These are phyloP conservation scores for Cataglyphis hispanica DNA, from an alignment of 1,140 invertebrate species.

Conservation along the genomic window DNA sequence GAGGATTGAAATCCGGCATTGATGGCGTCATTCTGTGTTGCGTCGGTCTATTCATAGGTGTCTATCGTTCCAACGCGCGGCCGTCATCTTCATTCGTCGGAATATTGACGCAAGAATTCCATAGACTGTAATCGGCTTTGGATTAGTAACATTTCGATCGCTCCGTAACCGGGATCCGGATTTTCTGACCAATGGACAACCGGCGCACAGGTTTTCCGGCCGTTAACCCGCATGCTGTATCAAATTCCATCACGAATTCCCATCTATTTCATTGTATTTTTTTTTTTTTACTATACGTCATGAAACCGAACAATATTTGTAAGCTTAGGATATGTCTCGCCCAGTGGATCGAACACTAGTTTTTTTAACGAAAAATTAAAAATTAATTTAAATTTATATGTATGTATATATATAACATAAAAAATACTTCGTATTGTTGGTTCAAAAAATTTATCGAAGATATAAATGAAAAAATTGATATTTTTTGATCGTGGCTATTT, in stretches of 20 bases:
- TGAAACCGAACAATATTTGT: neutral
- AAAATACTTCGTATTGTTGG: neutral
- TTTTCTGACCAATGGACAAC: constrained; percentile 50
- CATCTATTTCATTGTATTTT: constrained; percentile 10
- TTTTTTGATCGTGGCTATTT: neutral
- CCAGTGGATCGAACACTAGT: neutral
- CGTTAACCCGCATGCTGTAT: constrained; percentile 28
- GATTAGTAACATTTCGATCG: constrained; percentile 60
- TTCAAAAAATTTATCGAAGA: neutral
- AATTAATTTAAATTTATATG: neutral
- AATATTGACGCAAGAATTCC: constrained; percentile 66
- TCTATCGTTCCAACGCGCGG: constrained; percentile 17
- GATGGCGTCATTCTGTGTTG: constrained; percentile 38
- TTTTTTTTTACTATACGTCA: neutral
- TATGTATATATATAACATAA: neutral
- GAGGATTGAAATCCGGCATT: constrained; percentile 38
- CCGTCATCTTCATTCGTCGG: constrained; percentile 47
- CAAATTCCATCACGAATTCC: neutral
- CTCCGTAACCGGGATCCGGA: constrained; percentile 51
- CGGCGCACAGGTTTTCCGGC: constrained; percentile 40
- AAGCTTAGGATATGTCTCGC: neutral
- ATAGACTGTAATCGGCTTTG: constrained; percentile 58
- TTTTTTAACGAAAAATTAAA: neutral
- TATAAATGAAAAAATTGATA: neutral
- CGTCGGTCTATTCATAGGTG: constrained; percentile 40